Base-by-base conservation (phyloP, 2,888 invertebrate species). In the Leptarthrus brevirostris region DNA sequence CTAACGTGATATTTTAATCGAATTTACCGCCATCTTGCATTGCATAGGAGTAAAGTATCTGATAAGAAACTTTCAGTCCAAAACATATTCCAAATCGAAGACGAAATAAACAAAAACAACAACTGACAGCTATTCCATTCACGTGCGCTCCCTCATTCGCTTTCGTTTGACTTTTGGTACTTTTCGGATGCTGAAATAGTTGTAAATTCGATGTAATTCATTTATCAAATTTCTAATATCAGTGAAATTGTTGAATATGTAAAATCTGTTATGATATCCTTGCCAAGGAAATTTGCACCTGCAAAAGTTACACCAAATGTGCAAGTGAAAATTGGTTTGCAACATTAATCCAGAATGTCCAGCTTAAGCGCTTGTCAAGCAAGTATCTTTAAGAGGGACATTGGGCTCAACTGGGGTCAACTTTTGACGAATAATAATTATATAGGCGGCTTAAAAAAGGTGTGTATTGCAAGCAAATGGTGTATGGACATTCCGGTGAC, bases 31-130 rank as follows among this genome's bases (percentile, higher is more conserved):
- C n/a, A n/a, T n/a, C n/a, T n/a, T n/a, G n/a, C n/a, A n/a, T n/a
- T n/a, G n/a, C n/a, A n/a, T n/a, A n/a, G n/a, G n/a, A n/a, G n/a
- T n/a, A n/a, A n/a, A n/a, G n/a, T n/a, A n/a, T n/a, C n/a, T n/a
- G n/a, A n/a, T n/a, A n/a, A n/a, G n/a, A n/a, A n/a, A n/a, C n/a
- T n/a, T n/a, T n/a, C n/a, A n/a, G n/a, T n/a, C n/a, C n/a, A n/a
- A n/a, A n/a, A n/a, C n/a, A n/a, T n/a, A n/a, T n/a, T n/a, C n/a
- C n/a, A n/a, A n/a, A n/a, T n/a, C n/a, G n/a, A n/a, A n/a, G n/a
- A n/a, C 36, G 18, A 58, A 58, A 58, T 58, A 58, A 58, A 58
- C 58, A 58, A 58, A 56, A 58, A 58, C 58, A 58, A 58, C 58
- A 40, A 12, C 16, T 58, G 58, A 58, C 58, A 58, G 16, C 34